Evolutionary conservation across 1,140 invertebrate species (phyloP).

Genomic region (Eurosta solidaginis): DNA sequence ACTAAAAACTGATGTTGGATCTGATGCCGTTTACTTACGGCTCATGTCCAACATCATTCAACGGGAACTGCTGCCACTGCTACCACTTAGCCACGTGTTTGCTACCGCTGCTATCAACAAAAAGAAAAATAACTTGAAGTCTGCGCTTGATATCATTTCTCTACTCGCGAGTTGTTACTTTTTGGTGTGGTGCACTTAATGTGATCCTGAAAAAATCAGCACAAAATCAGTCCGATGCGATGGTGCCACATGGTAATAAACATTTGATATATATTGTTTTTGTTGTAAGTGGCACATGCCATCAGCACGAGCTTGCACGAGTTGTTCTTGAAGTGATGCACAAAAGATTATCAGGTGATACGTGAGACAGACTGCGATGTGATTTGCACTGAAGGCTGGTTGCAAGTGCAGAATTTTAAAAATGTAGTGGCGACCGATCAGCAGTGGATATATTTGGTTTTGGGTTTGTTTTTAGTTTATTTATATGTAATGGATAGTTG

Average conservation of each 20-base stretch:
- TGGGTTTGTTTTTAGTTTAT: neutral
- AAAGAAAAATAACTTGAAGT: neutral
- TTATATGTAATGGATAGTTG: too few species aligned
- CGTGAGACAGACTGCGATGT: constrained; percentile 16
- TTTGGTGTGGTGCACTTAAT: neutral
- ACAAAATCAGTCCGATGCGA: neutral
- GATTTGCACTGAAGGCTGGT: neutral
- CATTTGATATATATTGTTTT: too few species aligned
- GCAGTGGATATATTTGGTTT: neutral
- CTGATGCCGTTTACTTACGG: constrained; percentile 23
- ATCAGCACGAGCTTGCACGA: neutral
- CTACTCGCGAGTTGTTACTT: neutral
- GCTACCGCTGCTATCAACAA: neutral
- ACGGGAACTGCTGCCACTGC: neutral
- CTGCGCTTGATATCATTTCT: neutral
- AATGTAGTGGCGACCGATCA: neutral
- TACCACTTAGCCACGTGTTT: neutral
- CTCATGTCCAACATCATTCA: constrained; percentile 22
- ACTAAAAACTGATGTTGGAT: neutral
- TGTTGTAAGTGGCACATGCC: constrained; percentile 10
- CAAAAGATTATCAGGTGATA: constrained; percentile 16
- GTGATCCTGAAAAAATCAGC: neutral
- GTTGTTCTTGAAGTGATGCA: neutral
- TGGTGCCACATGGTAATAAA: neutral
- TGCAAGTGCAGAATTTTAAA: neutral